A percentile compares a stretch with the other conserved stretches of the same genome.
These are phyloP conservation scores for Venusia cambrica DNA, from an alignment of 2,888 invertebrate genomes.

Conservation along the genomic window DNA sequence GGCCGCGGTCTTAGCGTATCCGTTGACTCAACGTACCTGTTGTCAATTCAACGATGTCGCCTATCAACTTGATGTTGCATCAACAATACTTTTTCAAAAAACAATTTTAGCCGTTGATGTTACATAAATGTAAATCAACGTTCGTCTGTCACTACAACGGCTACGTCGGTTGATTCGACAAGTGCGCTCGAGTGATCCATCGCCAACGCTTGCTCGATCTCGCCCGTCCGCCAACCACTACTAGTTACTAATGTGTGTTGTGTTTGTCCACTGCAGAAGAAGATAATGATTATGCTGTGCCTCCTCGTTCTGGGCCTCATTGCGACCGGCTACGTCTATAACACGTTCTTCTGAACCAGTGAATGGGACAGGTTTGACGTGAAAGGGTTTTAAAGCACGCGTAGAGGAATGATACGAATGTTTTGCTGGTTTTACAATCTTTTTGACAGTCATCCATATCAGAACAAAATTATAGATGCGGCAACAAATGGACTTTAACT, in stretches of 20 bases:
- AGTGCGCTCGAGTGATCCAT: conserved; percentile 8
- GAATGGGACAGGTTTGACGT: conserved; percentile 74
- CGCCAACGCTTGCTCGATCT: conserved; percentile 9
- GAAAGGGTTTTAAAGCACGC: conserved; percentile 28
- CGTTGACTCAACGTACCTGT: conserved; percentile 3
- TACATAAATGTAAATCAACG: no score
- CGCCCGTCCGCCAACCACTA: conserved; percentile 48
- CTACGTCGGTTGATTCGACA: not conserved
- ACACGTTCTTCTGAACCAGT: conserved; percentile 74
- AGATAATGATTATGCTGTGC: conserved; percentile 96
- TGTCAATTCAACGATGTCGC: no score
- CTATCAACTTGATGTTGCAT: no score
- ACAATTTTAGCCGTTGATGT: no score
- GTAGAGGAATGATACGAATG: conserved; percentile 26
- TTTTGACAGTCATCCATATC: conserved; percentile 32
- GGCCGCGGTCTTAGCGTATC: not conserved
- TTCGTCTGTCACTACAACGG: conserved; percentile 3
- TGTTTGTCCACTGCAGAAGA: conserved; percentile 89
- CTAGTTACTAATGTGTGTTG: conserved; percentile 70
- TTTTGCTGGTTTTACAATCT: conserved; percentile 22
- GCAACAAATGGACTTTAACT: conserved; percentile 19
- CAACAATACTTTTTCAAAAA: no score
- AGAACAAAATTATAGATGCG: conserved; percentile 33
- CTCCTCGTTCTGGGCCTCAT: conserved; percentile 90
- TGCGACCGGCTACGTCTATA: conserved; percentile 79